Evolutionary conservation across 2,113 vertebrate species (phyloP), one percentile per base, ranked within the genome.

Genomic region (Alexandromys fortis): DNA sequence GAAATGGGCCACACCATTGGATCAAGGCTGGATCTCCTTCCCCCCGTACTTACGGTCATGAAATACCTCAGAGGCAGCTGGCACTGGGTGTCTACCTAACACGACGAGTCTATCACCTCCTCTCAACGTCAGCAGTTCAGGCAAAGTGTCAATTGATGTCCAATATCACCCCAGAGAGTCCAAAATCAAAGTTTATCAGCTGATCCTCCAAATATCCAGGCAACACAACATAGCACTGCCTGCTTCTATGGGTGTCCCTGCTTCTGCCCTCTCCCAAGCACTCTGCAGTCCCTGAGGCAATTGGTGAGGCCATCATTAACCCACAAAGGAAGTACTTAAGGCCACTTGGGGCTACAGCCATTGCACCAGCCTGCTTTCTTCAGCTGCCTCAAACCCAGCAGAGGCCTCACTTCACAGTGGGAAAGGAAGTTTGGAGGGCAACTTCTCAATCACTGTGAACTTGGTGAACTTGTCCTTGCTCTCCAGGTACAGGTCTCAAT

Each of bases 251-350:
- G 16, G 16, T 65, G 45, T 82, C 68, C 67, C 67, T 4, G 42
- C 85, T 79, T 73, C 93, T 82, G 73, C 35, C 35, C 16, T 85
- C 47, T 72, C 47, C 7, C 35, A 3, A 26, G 3, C 7, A 12
- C n/a, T 47, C n/a, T 10, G 22, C 6, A 61, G 63, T 38, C 61
- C 81, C 73, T 16, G 5, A 14, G 45, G 38, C 83, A 30, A 68
- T 6, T 61, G 17, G 24, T 7, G 12, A 85, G 8, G 89, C 55
- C 38, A 75, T 79, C 77, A 63, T 33, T 79, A 92, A 76, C 63
- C 96, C 94, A 68, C 95, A 96, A n/a, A 89, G 97, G 96, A 97
- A 97, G 96, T 81, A 90, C 12, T 96, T 83, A 55, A 92, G 85
- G 92, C 72, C 91, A 83, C 30, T 92, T 70, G 9, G 89, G 49